A percentile compares a stretch with the other conserved stretches of the same genome.
These are phyloP conservation scores for Gobius niger DNA, from an alignment of 2,113 vertebrate species.

Conservation along the genomic window DNA sequence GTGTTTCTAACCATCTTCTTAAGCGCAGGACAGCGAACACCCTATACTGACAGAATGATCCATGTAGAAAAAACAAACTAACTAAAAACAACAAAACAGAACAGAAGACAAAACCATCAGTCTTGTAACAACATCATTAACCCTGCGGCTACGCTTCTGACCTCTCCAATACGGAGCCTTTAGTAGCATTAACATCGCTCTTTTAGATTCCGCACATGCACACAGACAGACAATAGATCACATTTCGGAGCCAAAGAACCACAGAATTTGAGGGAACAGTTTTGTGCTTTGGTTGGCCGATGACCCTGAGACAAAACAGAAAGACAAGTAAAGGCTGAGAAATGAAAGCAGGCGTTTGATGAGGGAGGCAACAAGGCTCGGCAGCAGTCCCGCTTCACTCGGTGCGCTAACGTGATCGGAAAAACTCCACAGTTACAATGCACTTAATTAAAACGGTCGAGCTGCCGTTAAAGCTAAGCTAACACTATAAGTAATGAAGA, in stretches of 20 bases:
- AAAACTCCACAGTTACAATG: conserved; percentile 41
- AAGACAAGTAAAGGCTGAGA: conserved; percentile 33
- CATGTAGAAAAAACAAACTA: not conserved
- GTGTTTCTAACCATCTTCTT: too few relatives aligned
- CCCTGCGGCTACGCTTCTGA: not conserved
- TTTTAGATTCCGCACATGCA: not conserved
- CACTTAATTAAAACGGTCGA: conserved; percentile 58
- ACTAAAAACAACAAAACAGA: not conserved
- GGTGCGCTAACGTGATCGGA: conserved; percentile 49
- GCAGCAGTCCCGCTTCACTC: conserved; percentile 54
- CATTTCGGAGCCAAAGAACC: not conserved
- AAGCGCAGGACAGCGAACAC: too few relatives aligned
- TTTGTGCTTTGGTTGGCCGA: conserved; percentile 47
- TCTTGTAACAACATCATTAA: not conserved
- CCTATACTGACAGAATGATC: too few relatives aligned
- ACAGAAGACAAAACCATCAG: not conserved
- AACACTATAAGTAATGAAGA: conserved; percentile 52
- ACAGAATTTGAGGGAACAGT: conserved; percentile 4
- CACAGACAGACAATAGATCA: conserved; percentile 17
- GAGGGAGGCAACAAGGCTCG: conserved; percentile 62
- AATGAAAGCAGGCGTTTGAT: conserved; percentile 53
- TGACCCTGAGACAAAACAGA: conserved; percentile 55
- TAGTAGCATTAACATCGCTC: not conserved
- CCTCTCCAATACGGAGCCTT: conserved; percentile 1
- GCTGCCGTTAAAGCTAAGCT: conserved; percentile 36